Base-by-base conservation (phyloP, 1,140 invertebrate genomes). In the Trigoniulus corallinus region DNA sequence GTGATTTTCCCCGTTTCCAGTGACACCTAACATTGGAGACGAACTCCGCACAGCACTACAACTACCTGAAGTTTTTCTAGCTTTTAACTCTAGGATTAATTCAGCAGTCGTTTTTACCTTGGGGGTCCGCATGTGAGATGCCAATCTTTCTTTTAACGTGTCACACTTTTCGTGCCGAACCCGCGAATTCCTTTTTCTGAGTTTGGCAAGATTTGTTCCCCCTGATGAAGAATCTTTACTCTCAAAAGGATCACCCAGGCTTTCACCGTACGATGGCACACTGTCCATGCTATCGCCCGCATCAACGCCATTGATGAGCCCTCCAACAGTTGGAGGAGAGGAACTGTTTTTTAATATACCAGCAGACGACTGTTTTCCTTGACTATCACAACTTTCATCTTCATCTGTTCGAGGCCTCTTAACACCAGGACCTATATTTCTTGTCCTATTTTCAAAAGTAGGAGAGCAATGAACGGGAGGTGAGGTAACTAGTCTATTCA, bases 41-140 rank as follows among this genome's bases (percentile, higher is more conserved):
- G 72, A 64, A 54, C 67, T 74, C 47, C 76, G 70, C 29, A 34
- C 29, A 7, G 29, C 15, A 7, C 7, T 15, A 34, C 29, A 7
- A 34, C 29, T 34, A 34, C 7, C 7, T 7, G 7, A 7, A 55
- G 61, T 63, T 53, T 64, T 67, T 12, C 42, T 20, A 51, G 78
- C 80, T 62, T 82, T 79, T 51, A 88, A 68, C 60, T 83, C 79
- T 37, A 81, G 81, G 48, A 88, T 72, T 20, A 88, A 62, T 62
- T 88, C 81, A 58, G 84, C 81, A 22, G 84, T 88, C 1, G 84
- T 88, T 71, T 87, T 88, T 1, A 88, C 70, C 70, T 85, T 77
- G 53, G 78, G 75, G 57, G 73, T 77, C 34, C 77, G 70, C 39
- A 76, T 72, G 43, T 51, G 50, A 55, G 74, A 73, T 29, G 74